Conservation (phyloP, 2,888 invertebrate species). For the Diplolepis rosae region DNA sequence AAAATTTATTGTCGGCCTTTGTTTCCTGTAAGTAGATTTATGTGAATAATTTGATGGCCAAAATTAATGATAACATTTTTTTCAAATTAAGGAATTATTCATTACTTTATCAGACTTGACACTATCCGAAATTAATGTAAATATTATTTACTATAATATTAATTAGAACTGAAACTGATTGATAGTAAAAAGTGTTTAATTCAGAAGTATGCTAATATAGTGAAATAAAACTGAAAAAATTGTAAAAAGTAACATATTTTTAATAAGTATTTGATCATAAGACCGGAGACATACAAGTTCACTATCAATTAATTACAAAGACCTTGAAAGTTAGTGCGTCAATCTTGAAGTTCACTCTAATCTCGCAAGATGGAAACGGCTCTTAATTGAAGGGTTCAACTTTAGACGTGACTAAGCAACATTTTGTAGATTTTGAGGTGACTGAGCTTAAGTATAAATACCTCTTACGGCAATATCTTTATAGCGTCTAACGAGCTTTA, state of each 20-base stretch:
- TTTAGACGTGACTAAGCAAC: neutral
- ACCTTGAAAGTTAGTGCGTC: constrained; percentile 13
- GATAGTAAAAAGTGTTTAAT: too few species aligned
- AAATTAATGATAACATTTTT: too few species aligned
- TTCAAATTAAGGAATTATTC: too few species aligned
- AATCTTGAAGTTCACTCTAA: constrained; percentile 6
- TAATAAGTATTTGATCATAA: neutral
- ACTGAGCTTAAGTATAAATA: neutral
- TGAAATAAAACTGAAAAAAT: too few species aligned
- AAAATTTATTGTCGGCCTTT: neutral
- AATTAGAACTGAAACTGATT: too few species aligned
- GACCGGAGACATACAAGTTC: neutral
- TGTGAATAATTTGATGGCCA: constrained; percentile 5
- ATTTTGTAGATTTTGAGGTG: neutral
- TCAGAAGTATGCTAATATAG: too few species aligned
- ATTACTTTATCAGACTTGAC: too few species aligned
- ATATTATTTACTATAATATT: too few species aligned
- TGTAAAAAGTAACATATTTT: neutral
- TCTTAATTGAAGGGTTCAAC: constrained; percentile 3
- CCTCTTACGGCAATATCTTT: too few species aligned
- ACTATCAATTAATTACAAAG: constrained; percentile 1
- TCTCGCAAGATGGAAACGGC: constrained; percentile 1
- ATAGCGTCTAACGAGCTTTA: too few species aligned
- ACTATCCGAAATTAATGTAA: too few species aligned
- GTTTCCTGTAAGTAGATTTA: neutral